These are phyloP conservation scores for Samia ricini DNA, from an alignment of 1,140 invertebrate genomes.

Conservation along the genomic window DNA sequence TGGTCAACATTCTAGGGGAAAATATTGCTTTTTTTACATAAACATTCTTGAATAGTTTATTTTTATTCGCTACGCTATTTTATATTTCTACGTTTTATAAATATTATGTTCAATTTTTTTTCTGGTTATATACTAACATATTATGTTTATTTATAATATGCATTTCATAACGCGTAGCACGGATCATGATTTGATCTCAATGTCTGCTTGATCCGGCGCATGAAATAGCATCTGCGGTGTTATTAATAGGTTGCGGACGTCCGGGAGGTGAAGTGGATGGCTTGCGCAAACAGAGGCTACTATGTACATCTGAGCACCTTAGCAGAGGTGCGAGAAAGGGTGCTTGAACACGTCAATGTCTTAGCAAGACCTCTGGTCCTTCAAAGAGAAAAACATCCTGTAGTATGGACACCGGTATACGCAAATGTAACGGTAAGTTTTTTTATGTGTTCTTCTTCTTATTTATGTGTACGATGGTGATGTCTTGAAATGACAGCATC, in stretches of 20 bases:
- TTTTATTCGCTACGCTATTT: not conserved
- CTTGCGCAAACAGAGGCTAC: slow-evolving; percentile 95
- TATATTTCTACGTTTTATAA: not conserved
- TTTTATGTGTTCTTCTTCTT: too few species aligned
- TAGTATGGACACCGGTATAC: slow-evolving; percentile 95
- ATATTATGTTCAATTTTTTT: not conserved
- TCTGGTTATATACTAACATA: not conserved
- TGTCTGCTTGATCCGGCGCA: not conserved
- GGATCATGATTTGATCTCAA: not conserved
- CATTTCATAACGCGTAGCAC: not conserved
- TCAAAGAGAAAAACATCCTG: slow-evolving; percentile 86
- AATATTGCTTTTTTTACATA: too few species aligned
- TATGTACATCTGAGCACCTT: slow-evolving; percentile 95
- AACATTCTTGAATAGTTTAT: too few species aligned
- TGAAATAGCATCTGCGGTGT: not conserved
- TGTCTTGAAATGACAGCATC: too few species aligned
- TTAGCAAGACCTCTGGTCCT: slow-evolving; percentile 93
- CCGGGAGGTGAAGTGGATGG: slow-evolving; percentile 96
- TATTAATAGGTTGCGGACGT: slow-evolving; percentile 81
- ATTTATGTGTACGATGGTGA: too few species aligned
- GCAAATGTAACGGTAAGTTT: slow-evolving; percentile 88
- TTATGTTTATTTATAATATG: not conserved
- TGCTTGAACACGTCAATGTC: slow-evolving; percentile 94
- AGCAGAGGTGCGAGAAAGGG: slow-evolving; percentile 96
- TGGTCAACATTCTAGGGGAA: too few species aligned